Evolutionary conservation across 2,113 vertebrate species (phyloP).

Genomic region (Osmerus mordax): DNA sequence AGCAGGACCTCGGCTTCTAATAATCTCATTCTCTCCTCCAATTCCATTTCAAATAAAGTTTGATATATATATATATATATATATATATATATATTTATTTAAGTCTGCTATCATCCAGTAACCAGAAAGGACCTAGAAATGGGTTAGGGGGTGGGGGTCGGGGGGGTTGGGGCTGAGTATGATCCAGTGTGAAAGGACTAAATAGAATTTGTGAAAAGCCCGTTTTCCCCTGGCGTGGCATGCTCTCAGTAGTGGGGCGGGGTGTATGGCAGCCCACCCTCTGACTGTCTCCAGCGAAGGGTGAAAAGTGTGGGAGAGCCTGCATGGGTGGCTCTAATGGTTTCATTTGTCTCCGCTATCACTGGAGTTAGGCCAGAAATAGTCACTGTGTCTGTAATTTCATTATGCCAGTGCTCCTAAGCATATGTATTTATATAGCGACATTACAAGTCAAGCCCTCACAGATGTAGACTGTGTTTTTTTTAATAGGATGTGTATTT

Average conservation of each 20-base stretch:
- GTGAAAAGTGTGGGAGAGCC: conserved; percentile 29
- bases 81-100: not conserved
- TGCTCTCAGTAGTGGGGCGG: conserved; percentile 10
- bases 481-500: conserved; percentile 55
- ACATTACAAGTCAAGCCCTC: conserved; percentile 19
- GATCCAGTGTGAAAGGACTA: conserved; percentile 41
- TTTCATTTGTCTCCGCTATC: conserved; percentile 25
- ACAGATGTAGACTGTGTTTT: conserved; percentile 33
- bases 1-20: conserved; percentile 10
- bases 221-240: conserved; percentile 24
- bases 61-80: not conserved
- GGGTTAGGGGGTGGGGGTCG: conserved; percentile 5
- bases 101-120: not conserved
- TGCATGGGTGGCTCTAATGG: conserved; percentile 20
- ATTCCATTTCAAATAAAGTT: conserved; percentile 7
- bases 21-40: conserved; percentile 19
- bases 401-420: conserved; percentile 32
- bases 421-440: conserved; percentile 47
- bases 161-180: not conserved
- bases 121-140: not conserved
- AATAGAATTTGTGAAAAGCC: conserved; percentile 42
- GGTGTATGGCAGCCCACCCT: not conserved
- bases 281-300: conserved; percentile 23
- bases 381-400: conserved; percentile 43
- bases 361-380: conserved; percentile 43